Evolutionary conservation across 2,888 invertebrate species (phyloP), one percentile per base, ranked within the genome.

Genomic region (Drosophila nigricruria): DNA sequence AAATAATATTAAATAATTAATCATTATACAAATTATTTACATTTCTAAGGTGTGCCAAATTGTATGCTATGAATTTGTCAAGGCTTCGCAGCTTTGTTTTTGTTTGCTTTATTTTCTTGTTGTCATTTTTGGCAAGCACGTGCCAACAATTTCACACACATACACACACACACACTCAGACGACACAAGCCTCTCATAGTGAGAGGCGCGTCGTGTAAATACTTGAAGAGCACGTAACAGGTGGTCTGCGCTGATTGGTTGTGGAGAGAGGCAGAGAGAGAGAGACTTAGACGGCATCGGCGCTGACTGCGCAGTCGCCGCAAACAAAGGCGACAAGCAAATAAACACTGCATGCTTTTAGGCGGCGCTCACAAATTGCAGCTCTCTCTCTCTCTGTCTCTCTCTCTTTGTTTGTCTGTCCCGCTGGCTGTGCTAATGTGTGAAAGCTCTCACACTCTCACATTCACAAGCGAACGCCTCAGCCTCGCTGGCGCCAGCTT

Each of bases 261-360:
- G 20, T 18, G 10, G 34, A 53, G 38, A 36, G 34, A 18, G 36
- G 53, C 56, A 54, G 63, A 52, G 56, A 77, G 58, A 20, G 20
- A 60, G 63, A 49, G 61, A 14, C 16, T 20, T 64, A 53, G 59
- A 52, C 64, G 49, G 30, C 52, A 49, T 36, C 43, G 18, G 20
- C 36, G 52, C 12, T 5, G 38, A 73, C 52, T 76, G 84, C 85
- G 89, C 85, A 88, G 54, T 62, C 84, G 64, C 76, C 43, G 73
- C 67, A n/a, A 42, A 18, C 4, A 9, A 62, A 54, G 30, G 40
- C 63, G 36, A 30, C 56, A 72, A 79, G 63, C 76, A 82, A 79
- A 84, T 69, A 88, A 84, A 73, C 73, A 83, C 63, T 86, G 89
- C 89, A 87, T 77, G 59, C 84, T 79, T 79, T 77, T 52, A 70